A percentile compares a stretch with the other conserved stretches of the same genome.
These are phyloP conservation scores for Ardeotis arabs DNA, from an alignment of 2,113 vertebrate species.

Conservation along the genomic window DNA sequence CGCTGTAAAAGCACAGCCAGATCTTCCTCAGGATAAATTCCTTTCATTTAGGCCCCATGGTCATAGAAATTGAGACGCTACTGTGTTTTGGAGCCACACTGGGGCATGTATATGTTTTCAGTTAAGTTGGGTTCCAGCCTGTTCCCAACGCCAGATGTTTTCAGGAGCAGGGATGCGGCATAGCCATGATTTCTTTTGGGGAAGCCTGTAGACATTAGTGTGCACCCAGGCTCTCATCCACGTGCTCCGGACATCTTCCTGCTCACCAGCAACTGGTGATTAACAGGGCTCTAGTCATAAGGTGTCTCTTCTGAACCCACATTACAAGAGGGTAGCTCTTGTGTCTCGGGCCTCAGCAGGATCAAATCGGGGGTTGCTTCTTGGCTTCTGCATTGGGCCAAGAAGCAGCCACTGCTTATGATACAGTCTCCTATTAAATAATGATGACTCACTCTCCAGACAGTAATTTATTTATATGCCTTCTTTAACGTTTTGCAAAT, in stretches of 20 bases:
- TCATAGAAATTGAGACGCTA: background rate
- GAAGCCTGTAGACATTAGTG: accelerated
- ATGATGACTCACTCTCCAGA: conserved; percentile 56
- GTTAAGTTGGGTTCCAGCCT: background rate
- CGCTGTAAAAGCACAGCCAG: background rate
- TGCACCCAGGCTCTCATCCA: background rate
- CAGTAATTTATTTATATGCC: conserved; percentile 68
- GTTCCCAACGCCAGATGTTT: background rate
- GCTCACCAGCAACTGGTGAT: background rate
- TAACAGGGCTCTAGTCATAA: accelerated
- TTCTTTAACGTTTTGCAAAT: conserved; percentile 66
- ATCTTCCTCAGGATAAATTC: background rate
- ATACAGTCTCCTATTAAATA: conserved; percentile 28
- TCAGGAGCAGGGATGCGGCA: background rate
- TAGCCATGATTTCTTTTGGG: background rate
- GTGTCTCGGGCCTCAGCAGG: background rate
- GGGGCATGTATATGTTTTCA: background rate
- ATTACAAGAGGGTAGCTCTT: background rate
- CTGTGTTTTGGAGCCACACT: accelerated
- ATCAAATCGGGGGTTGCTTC: background rate
- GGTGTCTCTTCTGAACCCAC: background rate
- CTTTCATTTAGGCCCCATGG: background rate
- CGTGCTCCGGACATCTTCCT: background rate
- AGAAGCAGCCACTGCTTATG: background rate
- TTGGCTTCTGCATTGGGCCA: background rate